Evolutionary conservation across 2,113 vertebrate genomes (phyloP), one percentile per base, ranked within the genome.

Genomic region (Coptodon rendalli): DNA sequence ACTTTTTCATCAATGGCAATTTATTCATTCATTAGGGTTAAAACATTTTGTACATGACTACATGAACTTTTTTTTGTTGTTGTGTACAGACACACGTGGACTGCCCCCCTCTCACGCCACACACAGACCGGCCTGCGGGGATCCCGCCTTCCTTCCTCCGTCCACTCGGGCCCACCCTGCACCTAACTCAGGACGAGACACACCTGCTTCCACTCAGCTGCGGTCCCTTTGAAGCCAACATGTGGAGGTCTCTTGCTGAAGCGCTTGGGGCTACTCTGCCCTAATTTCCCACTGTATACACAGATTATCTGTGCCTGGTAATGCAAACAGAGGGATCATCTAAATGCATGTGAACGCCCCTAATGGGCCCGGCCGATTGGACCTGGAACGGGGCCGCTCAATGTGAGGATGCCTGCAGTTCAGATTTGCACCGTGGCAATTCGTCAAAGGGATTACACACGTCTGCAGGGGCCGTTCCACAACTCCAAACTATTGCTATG

Each of bases 161-260:
- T 79, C 81, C 63, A 59, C 45, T 38, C 78, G 5, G 34, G 91
- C 87, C 92, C 94, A 90, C 92, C 93, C 91, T 86, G 91, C 2
- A 50, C 88, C 84, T 52, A 59, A 52, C 43, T 85, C 68, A 16
- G 93, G 93, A 95, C 86, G 52, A 87, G 89, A 82, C 91, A 59
- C 95, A 96, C 95, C 95, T 96, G 95, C 92, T 95, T 95, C 91
- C 93, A 96, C 95, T 96, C 95, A 95, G 84, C 80, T 63, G 8
- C 80, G 17, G 83, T 38, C 52, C 38, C 87, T 96, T 96, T 96
- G 94, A 96, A 90, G 94, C 87, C 84, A 89, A 80, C 91, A 94
- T 93, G 87, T 92, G 93, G 92, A 87, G 89, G 90, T 92, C 87
- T 89, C 66, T 79, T 31, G 89, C 83, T 50, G 2, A 91, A 71